These are phyloP conservation scores for Phalera bucephala DNA, from an alignment of 2,888 invertebrate species.

Conservation along the genomic window DNA sequence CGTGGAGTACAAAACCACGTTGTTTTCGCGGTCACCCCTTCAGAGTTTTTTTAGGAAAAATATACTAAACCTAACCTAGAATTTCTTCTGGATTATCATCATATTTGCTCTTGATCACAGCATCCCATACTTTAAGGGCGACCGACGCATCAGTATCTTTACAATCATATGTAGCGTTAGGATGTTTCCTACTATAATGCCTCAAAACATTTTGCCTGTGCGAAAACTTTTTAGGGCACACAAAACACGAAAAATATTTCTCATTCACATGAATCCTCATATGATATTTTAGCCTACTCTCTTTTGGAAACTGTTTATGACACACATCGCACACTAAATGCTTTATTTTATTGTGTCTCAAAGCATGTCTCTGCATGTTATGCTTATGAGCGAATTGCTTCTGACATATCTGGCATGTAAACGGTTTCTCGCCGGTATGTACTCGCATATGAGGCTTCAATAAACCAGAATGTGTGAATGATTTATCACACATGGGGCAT, in stretches of 20 bases:
- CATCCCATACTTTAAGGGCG: slow-evolving; percentile 52
- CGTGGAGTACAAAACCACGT: too few relatives aligned
- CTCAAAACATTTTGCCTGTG: slow-evolving; percentile 61
- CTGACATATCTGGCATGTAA: slow-evolving; percentile 44
- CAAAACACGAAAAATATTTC: slow-evolving; percentile 52
- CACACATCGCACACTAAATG: slow-evolving; percentile 57
- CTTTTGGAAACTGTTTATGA: slow-evolving; percentile 56
- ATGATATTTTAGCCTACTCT: slow-evolving; percentile 60
- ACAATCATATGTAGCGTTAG: slow-evolving; percentile 42
- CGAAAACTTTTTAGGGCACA: slow-evolving; percentile 57
- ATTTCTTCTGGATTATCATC: slow-evolving; percentile 30
- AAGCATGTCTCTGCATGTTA: slow-evolving; percentile 56
- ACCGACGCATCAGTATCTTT: slow-evolving; percentile 58
- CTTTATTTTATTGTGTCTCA: slow-evolving; percentile 51
- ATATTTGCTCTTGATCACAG: slow-evolving; percentile 29
- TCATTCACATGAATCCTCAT: slow-evolving; percentile 57
- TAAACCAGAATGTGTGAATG: slow-evolving; percentile 40
- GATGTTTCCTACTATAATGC: slow-evolving; percentile 63
- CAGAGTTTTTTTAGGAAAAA: too few relatives aligned
- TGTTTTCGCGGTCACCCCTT: too few relatives aligned
- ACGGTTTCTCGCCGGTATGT: slow-evolving; percentile 51
- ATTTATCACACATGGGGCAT: slow-evolving; percentile 51
- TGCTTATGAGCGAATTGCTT: slow-evolving; percentile 58
- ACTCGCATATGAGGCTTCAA: slow-evolving; percentile 48
- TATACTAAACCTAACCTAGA: slow-evolving; percentile 8